Percentiles rank a stretch among this genome's conserved stretches.
phyloP scores from a whole-genome alignment of 2,797 vertebrate genomes.

The Streptopelia turtur region DNA sequence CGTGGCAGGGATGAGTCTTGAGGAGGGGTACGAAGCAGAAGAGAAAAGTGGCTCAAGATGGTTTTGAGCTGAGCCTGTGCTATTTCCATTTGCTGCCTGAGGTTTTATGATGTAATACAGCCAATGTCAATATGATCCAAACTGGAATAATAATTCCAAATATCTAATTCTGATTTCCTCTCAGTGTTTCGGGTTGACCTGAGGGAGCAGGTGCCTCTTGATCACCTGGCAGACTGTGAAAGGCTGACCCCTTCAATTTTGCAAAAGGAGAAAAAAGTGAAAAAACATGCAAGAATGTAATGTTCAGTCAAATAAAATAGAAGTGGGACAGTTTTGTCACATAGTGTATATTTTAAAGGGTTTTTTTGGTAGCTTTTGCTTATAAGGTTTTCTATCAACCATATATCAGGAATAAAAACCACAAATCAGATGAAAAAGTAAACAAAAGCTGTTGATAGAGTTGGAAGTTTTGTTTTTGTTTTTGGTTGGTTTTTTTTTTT shows the following conservation, averaged over 20 bases:
- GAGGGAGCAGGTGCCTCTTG: slow-evolving; percentile 31
- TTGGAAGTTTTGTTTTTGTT: too few relatives aligned
- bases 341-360: not conserved
- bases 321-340: not conserved
- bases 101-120: slow-evolving; percentile 37
- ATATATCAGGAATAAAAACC: not conserved
- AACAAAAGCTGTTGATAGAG: not conserved
- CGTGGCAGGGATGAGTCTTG: not conserved
- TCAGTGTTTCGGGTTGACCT: slow-evolving; percentile 35
- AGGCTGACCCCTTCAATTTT: slow-evolving; percentile 33
- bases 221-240: slow-evolving; percentile 16
- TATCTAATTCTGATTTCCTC: slow-evolving; percentile 16
- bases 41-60: not conserved
- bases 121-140: slow-evolving; percentile 40
- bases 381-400: not conserved
- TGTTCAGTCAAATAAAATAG: slow-evolving; percentile 9
- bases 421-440: not conserved
- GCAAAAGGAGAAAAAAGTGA: not conserved
- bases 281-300: slow-evolving; percentile 2
- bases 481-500: not conserved
- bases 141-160: slow-evolving; percentile 47
- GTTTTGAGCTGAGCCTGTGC: slow-evolving; percentile 8
- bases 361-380: not conserved
- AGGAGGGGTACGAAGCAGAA: not conserved
- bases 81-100: not conserved